Evolutionary conservation across 2,113 vertebrate species (phyloP), one percentile per base, ranked within the genome.

Genomic region (Casuarius casuarius): DNA sequence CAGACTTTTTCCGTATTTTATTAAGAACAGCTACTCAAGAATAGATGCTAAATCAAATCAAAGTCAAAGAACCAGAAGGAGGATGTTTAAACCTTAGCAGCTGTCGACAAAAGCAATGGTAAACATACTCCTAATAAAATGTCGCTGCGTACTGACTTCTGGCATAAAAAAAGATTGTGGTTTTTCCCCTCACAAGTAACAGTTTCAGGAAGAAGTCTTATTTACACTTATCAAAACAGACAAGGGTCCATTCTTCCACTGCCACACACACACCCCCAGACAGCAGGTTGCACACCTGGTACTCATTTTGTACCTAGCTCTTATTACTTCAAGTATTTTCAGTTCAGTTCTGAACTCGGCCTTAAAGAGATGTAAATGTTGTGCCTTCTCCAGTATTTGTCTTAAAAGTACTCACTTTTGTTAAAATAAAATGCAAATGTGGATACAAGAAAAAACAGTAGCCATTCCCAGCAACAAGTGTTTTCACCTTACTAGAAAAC

Each of bases 261-360:
- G 16, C 26, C 25, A 7, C 10, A 20, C 14, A 46, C 44, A 46
- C 3, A n/a, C 1, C 23, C 58, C 68, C 44, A 56, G 35, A 20
- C 35, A 49, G 59, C 52, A 89, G 38, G 7, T 3, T 51, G 22
- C 33, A 29, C 0, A 1, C 3, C 23, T 40, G 29, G 3, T 33
- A 67, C 8, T 52, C 3, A 0, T 35, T 71, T 26, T 67, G 7
- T 40, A 58, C 28, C 62, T 21, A n/a, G 7, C 17, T 80, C 59
- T 68, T 59, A 31, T 9, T 7, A 42, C 16, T 51, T 44, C 49
- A 49, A 29, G 29, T 22, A 56, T 58, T 84, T 75, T 58, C 51
- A 78, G 70, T 20, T 81, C 40, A 63, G 4, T 51, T 73, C 48
- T 38, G 21, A 90, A 26, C 20, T 56, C 28, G 35, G 3, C 13